A percentile compares a stretch with the other conserved stretches of the same genome.
Evolutionary conservation across 2,797 vertebrate genomes (phyloP).

Genomic region (Sebastes oblongus): DNA sequence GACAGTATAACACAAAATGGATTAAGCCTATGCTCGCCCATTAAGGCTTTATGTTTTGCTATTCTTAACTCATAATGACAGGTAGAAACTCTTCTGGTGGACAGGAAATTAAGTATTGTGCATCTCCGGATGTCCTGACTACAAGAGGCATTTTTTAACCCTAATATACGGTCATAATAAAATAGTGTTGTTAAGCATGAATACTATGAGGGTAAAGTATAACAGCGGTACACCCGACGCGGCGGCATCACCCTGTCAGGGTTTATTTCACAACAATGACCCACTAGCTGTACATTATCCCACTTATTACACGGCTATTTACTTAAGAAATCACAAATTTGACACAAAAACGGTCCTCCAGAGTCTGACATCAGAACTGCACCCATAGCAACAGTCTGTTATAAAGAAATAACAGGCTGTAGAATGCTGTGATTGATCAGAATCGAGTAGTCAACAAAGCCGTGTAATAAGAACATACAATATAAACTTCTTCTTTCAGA

Average conservation of each 20-base stretch:
- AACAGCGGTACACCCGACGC: not conserved
- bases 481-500: not conserved
- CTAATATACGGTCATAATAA: not conserved
- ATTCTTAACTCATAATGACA: not conserved
- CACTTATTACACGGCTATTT: too few species aligned
- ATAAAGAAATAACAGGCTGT: too few species aligned
- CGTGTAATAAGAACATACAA: not conserved
- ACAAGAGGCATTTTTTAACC: not conserved
- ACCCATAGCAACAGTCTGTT: too few species aligned
- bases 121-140: not conserved
- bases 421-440: too few species aligned
- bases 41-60: not conserved
- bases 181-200: not conserved
- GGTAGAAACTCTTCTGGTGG: not conserved
- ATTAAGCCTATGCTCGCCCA: not conserved
- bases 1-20: not conserved
- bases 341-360: too few species aligned
- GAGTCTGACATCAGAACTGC: too few species aligned
- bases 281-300: too few species aligned
- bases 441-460: too few species aligned
- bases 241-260: rapidly evolving
- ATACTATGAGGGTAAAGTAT: not conserved
- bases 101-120: not conserved
- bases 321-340: too few species aligned
- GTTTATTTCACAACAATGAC: too few species aligned